Percentiles rank a stretch among this genome's conserved stretches.
Evolutionary conservation across 2,888 invertebrate genomes (phyloP).

Genomic region (Plebejus argus): DNA sequence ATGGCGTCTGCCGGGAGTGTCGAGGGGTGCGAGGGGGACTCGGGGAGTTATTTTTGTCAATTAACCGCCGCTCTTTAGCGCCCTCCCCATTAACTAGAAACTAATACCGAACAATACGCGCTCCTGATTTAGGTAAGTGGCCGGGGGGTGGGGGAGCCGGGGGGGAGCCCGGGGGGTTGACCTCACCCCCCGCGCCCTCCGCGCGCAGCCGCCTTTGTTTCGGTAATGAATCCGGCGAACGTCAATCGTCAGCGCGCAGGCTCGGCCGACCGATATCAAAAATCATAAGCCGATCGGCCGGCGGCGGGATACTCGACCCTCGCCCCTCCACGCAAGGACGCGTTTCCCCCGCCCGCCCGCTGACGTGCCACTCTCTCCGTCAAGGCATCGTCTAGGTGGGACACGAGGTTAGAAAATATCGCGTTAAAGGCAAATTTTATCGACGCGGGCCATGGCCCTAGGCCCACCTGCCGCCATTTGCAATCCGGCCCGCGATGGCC

Average conservation of each 20-base stretch:
- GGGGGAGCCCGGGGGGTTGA: slow-evolving; percentile 48
- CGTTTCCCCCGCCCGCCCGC: slow-evolving; percentile 35
- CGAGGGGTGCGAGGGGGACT: too few species aligned
- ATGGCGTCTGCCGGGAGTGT: too few species aligned
- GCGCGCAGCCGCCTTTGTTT: slow-evolving; percentile 64
- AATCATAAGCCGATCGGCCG: slow-evolving; percentile 61
- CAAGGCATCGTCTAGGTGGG: slow-evolving; percentile 62
- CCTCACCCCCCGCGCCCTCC: slow-evolving; percentile 42
- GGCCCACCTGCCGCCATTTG: slow-evolving; percentile 64
- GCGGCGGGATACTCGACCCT: slow-evolving; percentile 58
- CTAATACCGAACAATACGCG: slow-evolving; percentile 65
- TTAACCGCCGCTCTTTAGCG: slow-evolving; percentile 12
- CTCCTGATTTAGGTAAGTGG: slow-evolving; percentile 78
- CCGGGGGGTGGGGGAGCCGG: slow-evolving; percentile 49
- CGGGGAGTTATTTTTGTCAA: slow-evolving; percentile 4
- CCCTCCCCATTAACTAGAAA: slow-evolving; percentile 41
- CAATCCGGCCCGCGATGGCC: slow-evolving; percentile 75
- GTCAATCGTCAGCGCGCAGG: slow-evolving; percentile 73
- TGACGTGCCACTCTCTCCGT: slow-evolving; percentile 39
- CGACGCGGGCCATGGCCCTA: slow-evolving; percentile 41
- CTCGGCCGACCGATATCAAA: slow-evolving; percentile 60
- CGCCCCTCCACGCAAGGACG: slow-evolving; percentile 36
- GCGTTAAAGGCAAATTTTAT: slow-evolving; percentile 70
- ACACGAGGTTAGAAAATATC: slow-evolving; percentile 66
- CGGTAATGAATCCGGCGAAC: slow-evolving; percentile 79